phyloP scores from a whole-genome alignment of 2,113 vertebrate species.

The Colossoma macropomum region DNA sequence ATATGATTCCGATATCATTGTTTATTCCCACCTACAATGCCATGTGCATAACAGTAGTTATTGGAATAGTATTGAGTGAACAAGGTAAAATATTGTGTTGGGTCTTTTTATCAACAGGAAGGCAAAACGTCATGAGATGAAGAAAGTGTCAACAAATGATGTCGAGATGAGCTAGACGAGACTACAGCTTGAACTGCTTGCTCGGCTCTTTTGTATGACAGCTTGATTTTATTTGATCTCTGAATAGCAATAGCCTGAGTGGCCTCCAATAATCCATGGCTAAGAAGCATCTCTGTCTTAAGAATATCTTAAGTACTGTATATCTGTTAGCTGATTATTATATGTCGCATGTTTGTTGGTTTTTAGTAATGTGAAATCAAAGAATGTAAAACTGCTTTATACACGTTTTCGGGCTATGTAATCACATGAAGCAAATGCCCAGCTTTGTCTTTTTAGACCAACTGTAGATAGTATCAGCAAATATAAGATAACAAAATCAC shows the following conservation, averaged over 20 bases:
- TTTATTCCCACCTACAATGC: too few relatives aligned
- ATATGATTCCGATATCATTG: too few relatives aligned
- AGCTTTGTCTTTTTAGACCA: not conserved
- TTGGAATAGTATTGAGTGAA: not conserved
- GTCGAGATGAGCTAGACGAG: constrained; percentile 45
- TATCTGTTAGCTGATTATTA: not conserved
- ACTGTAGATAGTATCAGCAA: not conserved
- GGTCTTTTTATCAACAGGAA: constrained; percentile 38
- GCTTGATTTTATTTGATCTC: not conserved
- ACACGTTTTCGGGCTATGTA: not conserved
- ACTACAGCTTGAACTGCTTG: not conserved
- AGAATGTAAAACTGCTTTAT: not conserved
- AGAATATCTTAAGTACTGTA: not conserved
- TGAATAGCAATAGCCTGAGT: not conserved
- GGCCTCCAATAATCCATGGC: not conserved
- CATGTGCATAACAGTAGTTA: too few relatives aligned
- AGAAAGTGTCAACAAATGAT: constrained; percentile 50
- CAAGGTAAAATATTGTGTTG: not conserved
- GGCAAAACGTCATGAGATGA: not conserved
- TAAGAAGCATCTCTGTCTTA: not conserved
- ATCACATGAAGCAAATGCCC: not conserved
- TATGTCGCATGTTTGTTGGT: not conserved
- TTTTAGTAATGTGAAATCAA: not conserved
- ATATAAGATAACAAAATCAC: not conserved
- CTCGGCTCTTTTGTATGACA: not conserved